A percentile compares a stretch with the other conserved stretches of the same genome.
Conservation (phyloP, 2,797 vertebrate species). For the Numenius phaeopus region DNA sequence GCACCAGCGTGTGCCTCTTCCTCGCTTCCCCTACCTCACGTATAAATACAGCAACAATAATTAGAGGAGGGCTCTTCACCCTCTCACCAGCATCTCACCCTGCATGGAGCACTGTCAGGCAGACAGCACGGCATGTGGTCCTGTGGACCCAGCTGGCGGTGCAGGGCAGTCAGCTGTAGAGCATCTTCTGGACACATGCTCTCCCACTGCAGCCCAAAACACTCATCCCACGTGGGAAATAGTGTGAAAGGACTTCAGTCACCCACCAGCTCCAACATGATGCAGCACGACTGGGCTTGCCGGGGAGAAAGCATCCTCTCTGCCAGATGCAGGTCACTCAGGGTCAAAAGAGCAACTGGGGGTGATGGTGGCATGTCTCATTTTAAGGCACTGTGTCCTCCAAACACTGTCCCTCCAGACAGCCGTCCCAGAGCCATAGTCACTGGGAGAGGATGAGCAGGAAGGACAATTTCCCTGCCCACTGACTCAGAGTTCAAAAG, state of each 20-base stretch:
- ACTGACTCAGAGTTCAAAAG: not conserved
- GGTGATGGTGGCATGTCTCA: accelerated
- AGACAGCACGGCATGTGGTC: accelerated
- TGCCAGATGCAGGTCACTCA: not conserved
- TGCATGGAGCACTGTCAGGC: not conserved
- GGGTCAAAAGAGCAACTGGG: accelerated
- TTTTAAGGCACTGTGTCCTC: not conserved
- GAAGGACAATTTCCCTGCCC: not conserved
- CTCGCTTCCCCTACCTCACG: not conserved
- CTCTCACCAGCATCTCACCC: not conserved
- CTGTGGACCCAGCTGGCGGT: not conserved
- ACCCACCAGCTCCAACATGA: not conserved
- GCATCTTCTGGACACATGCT: not conserved
- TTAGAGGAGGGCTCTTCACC: not conserved
- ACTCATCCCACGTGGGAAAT: accelerated
- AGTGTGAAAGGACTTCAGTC: not conserved
- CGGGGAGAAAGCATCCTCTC: not conserved
- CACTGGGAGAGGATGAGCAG: not conserved
- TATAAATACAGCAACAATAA: not conserved
- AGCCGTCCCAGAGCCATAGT: accelerated
- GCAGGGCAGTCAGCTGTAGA: not conserved
- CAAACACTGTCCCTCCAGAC: not conserved
- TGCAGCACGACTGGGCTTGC: not conserved
- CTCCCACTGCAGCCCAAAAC: not conserved
- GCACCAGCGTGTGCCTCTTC: not conserved